Base-by-base conservation (phyloP, 2,113 vertebrate genomes). In the Catharus bicknelli region DNA sequence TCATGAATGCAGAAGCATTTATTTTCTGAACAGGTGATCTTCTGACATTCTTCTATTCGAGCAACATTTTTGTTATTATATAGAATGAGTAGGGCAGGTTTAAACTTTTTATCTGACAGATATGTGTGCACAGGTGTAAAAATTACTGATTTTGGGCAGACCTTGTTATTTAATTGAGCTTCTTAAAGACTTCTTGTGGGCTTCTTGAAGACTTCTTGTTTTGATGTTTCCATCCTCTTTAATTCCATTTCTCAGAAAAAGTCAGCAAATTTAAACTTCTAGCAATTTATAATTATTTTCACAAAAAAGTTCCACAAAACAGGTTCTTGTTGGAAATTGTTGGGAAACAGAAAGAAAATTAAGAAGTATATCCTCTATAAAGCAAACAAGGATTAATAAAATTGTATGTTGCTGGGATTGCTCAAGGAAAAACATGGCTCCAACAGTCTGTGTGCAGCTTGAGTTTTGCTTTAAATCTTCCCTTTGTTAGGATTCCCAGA, bases 11-110 rank as follows among this genome's bases (percentile, higher is more conserved):
- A 72, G 50, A 92, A 81, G 4, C 2, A 1, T 77, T 92, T 93
- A 58, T 90, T 95, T 91, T 91, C 68, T 23, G 86, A 82, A 57
- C 57, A 87, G 88, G 58, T 90, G 78, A 50, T 90, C 42, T 5
- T 86, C 54, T 84, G 66, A 54, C 32, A 59, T 26, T 54, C 12
- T 87, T 93, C 53, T 78, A 19, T 75, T 69, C 81, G 19, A 75
- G 34, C n/a, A 81, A 70, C 29, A 32, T 38, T 72, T 92, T 83
- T 92, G 69, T 42, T 38, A 16, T 82, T 86, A 47, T 40, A 43
- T 51, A 53, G 57, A 81, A 81, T 63, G 12, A 68, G 15, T 75
- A 42, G 32, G 63, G n/a, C 19, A 87, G 43, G 34, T 72, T 77
- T 87, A 80, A 83, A 48, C 30, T 43, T 73, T 86, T 86, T 79